phyloP scores from a whole-genome alignment of 1,140 invertebrate species.

The Platyscapa corneri region DNA sequence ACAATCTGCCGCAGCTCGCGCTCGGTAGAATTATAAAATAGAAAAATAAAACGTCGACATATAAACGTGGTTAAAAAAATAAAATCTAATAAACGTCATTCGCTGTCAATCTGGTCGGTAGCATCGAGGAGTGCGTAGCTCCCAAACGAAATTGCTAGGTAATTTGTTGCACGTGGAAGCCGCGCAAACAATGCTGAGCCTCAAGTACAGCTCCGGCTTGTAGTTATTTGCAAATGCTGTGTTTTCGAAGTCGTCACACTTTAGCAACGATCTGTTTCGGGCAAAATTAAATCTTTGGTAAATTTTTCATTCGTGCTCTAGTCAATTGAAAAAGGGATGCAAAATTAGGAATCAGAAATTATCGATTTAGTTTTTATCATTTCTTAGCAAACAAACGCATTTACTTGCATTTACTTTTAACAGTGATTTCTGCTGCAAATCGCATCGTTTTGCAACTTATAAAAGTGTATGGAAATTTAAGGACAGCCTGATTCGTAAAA shows the following conservation, averaged over 20 bases:
- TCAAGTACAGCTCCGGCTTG: slow-evolving; percentile 63
- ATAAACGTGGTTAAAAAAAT: slow-evolving; percentile 36
- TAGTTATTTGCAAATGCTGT: slow-evolving; percentile 11
- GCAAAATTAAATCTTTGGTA: background rate
- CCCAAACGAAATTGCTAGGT: slow-evolving; percentile 65
- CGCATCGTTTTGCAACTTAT: no score
- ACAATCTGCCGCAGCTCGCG: background rate
- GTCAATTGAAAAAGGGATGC: no score
- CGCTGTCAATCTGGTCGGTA: background rate
- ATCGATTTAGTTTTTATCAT: no score
- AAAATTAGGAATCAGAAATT: no score
- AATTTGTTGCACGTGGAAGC: slow-evolving; percentile 64
- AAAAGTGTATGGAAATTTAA: no score
- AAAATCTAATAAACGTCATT: background rate
- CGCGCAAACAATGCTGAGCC: slow-evolving; percentile 62
- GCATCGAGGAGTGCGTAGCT: slow-evolving; percentile 51
- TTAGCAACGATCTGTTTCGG: slow-evolving; percentile 53
- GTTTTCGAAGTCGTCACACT: slow-evolving; percentile 61
- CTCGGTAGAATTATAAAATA: slow-evolving; percentile 29
- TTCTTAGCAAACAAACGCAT: no score
- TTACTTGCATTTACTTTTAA: no score
- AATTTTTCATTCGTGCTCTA: no score
- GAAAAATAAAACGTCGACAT: slow-evolving; percentile 12
- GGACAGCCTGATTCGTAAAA: no score
- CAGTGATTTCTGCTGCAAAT: no score